Conservation (phyloP, 1,140 invertebrate genomes). For the Plectrocnemia conspersa region DNA sequence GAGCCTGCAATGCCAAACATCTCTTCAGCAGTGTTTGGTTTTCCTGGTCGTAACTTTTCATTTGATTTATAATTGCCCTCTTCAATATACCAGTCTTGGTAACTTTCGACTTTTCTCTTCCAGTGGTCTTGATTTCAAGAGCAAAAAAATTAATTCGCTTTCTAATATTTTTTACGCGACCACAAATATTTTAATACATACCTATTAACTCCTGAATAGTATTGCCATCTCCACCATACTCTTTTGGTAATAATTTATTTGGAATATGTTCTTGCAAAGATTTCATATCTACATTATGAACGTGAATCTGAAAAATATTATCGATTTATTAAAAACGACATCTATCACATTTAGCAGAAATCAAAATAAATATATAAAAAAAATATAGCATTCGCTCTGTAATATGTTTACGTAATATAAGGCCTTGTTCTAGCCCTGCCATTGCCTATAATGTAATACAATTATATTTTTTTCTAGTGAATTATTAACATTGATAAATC, state of each 20-base stretch:
- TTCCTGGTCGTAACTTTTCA: constrained; percentile 54
- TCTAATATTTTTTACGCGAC: not conserved
- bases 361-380: not conserved
- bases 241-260: constrained; percentile 49
- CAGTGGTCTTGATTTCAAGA: constrained; percentile 37
- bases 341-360: not conserved
- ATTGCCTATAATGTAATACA: not conserved
- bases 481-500: not conserved
- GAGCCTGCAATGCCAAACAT: constrained; percentile 56
- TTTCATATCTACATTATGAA: constrained; percentile 51
- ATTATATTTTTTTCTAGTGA: not conserved
- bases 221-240: constrained; percentile 53
- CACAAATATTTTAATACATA: constrained; percentile 22
- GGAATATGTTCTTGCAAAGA: constrained; percentile 48
- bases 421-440: not conserved
- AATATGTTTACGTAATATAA: not conserved
- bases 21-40: constrained; percentile 47
- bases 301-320: constrained; percentile 44
- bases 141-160: not conserved
- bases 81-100: constrained; percentile 46
- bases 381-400: too few species aligned
- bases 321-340: not conserved
- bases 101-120: constrained; percentile 43
- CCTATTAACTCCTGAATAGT: constrained; percentile 43
- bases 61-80: constrained; percentile 55